Evolutionary conservation across 37 sponge, comb jelly and placozoan species (phyloP), one percentile per base, ranked within the genome.

Genomic region (Mnemiopsis leidyi): DNA sequence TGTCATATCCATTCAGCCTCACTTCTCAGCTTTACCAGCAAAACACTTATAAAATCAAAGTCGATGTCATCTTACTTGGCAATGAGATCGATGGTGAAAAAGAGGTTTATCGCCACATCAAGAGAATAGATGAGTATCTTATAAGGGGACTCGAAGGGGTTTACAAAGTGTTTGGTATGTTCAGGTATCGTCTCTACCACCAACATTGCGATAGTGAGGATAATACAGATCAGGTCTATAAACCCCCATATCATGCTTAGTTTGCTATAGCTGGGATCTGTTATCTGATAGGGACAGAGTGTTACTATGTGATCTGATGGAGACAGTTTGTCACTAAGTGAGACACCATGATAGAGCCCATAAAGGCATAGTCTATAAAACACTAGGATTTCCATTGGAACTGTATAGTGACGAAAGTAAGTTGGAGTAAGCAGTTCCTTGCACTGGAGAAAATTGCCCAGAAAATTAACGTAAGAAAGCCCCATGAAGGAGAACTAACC

Each of bases 191-290:
- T 79, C 36, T 79, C 82, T 21, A 79, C 1, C 9, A 79, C 82
- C 82, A 79, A 21, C 82, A 79, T 79, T 30, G 82, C 26, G 35
- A 79, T 35, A 9, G 82, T 79, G 33, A 33, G 20, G 37, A 79
- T 23, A 36, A 79, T 79, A 29, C 82, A 79, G 36, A 31, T 7
- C 35, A 79, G 82, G 36, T 79, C 82, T 32, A 79, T 16, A 3
- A 13, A 23, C 32, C 82, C 82, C 82, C 82, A 79, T 3, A 79
- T 36, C 82, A 79, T 79, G 7, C 82, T 35, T 1, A 35, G 0
- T 29, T 36, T 79, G 82, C 21, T 79, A 36, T 32, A 36, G 29
- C 82, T 79, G 36, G 82, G 82, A 36, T 79, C 82, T 79, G 82
- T 79, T 13, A 79, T 35, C 82, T 79, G 82, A n/a, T n/a, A n/a